Evolutionary conservation across 1,140 invertebrate species (phyloP), one percentile per base, ranked within the genome.

Genomic region (Caenorhabditis latens): DNA sequence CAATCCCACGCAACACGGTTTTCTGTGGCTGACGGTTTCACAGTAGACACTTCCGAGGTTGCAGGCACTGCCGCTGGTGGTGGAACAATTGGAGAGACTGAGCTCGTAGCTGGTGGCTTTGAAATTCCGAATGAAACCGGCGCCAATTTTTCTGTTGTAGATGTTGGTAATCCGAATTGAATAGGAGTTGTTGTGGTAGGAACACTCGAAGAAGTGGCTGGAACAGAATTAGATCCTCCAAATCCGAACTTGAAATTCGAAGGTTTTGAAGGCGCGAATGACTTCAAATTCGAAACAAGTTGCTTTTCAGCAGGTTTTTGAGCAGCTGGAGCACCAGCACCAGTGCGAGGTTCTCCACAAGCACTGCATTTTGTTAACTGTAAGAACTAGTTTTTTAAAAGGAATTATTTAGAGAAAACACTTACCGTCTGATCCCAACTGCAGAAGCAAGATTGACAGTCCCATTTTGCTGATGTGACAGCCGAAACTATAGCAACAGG

Each of bases 221-320:
- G 8, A 71, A 42, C 65, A 14, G 55, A 58, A 7, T 11, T 58
- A 14, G 46, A 19, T 63, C 24, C 32, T 58, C 82, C 82, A 50
- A 84, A 50, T 11, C 84, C 84, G 40, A 84, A 84, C 14, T 46
- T 63, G 46, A 84, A 65, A 43, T 6, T 67, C 4, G 43, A 42
- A n/a, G 84, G 19, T 63, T 16, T 2, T 21, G 13, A 4, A 13
- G 84, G 61, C 13, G 84, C 84, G 21, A 84, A 84, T 50, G 7
- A 11, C 0, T 9, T 48, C 2, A 84, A 14, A 50, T 84, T 84
- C 9, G 57, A 63, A 19, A 84, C 84, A 5, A 84, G 24, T 50
- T 84, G 40, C 24, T 84, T 84, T 46, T 61, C 42, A 9, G 55
- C 3, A 19, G 65, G 65, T 11, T 43, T 43, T 43, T n/a, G 43